A percentile compares a stretch with the other conserved stretches of the same genome.
Evolutionary conservation across 2,797 vertebrate genomes (phyloP).

Genomic region (Epinephelus malabaricus): DNA sequence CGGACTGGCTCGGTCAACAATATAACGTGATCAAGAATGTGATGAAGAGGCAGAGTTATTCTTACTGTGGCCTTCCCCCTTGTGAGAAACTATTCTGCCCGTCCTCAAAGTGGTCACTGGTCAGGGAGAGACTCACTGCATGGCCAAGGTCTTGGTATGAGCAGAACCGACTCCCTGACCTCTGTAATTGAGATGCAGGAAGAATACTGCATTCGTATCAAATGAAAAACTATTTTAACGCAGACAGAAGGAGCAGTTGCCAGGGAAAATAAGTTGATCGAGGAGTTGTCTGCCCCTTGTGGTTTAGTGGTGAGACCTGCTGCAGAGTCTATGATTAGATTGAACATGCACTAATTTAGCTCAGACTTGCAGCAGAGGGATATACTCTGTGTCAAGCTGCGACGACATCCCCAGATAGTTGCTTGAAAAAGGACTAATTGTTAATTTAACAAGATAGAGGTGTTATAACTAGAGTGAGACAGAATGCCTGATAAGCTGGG

Average conservation of each 20-base stretch:
- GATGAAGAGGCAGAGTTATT: conserved; percentile 79
- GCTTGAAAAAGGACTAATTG: conserved; percentile 38
- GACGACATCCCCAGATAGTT: conserved; percentile 58
- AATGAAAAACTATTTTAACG: conserved; percentile 85
- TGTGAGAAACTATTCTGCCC: conserved; percentile 74
- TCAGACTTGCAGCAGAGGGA: conserved; percentile 61
- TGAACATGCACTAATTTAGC: conserved; percentile 79
- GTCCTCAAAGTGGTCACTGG: conserved; percentile 79
- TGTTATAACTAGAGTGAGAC: conserved; percentile 27
- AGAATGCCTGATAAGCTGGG: conserved; percentile 11
- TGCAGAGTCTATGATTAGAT: conserved; percentile 83
- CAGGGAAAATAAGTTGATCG: conserved; percentile 85
- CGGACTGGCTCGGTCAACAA: conserved; percentile 48
- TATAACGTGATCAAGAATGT: conserved; percentile 62
- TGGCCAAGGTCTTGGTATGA: conserved; percentile 72
- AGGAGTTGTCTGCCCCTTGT: conserved; percentile 80
- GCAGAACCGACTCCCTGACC: conserved; percentile 76
- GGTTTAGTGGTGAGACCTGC: conserved; percentile 80
- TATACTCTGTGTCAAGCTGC: conserved; percentile 54
- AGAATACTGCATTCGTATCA: conserved; percentile 82
- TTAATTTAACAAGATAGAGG: conserved; percentile 58
- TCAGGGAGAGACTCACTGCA: conserved; percentile 67
- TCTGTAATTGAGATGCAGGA: conserved; percentile 83
- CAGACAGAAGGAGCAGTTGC: conserved; percentile 80
- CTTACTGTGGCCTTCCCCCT: conserved; percentile 65